These are phyloP conservation scores for Nothocercus nigrocapillus DNA, from an alignment of 2,113 vertebrate species.

Conservation along the genomic window DNA sequence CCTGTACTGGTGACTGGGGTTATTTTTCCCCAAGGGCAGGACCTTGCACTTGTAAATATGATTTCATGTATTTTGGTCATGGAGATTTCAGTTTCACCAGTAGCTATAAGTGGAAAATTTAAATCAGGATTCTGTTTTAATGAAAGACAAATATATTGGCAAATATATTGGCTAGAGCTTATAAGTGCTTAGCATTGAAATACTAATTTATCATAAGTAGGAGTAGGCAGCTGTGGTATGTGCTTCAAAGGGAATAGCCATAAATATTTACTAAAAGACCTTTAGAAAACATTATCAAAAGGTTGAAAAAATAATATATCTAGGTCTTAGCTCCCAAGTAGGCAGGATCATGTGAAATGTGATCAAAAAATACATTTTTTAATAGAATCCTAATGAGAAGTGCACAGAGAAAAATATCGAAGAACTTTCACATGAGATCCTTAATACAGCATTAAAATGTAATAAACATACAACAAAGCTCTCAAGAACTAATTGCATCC, in stretches of 20 bases:
- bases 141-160: neutral
- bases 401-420: neutral
- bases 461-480: neutral
- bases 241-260: neutral
- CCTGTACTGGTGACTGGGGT: no score
- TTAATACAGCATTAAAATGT: constrained; percentile 7
- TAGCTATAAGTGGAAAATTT: neutral
- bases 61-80: neutral
- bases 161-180: neutral
- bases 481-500: constrained; percentile 17
- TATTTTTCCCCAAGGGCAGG: no score
- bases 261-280: constrained; percentile 16
- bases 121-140: neutral
- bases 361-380: neutral
- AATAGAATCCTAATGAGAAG: neutral
- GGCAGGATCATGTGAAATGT: neutral
- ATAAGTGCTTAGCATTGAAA: neutral
- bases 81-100: neutral
- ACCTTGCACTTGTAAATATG: neutral
- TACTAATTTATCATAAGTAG: neutral
- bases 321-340: neutral
- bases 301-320: neutral
- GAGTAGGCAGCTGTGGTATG: neutral
- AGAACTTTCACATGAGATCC: neutral
- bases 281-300: neutral